Base-by-base conservation (phyloP, 2,113 vertebrate genomes). In the Paradisaea rubra region DNA sequence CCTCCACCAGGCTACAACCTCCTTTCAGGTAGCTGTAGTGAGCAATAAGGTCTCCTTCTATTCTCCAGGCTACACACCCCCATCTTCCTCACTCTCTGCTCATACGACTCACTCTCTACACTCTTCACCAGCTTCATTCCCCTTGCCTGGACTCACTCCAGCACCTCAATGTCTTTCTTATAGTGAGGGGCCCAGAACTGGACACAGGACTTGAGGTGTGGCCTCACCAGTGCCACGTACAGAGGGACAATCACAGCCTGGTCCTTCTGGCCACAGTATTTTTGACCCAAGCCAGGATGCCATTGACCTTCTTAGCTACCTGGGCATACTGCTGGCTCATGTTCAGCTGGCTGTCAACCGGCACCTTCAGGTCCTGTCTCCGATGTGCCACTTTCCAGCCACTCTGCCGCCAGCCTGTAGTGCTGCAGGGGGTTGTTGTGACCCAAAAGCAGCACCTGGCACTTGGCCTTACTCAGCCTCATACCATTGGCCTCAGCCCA, bases 211-310 rank as follows among this genome's bases (percentile, higher is more conserved):
- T 33, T 1, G 2, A 27, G 22, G 9, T 59, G 37, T 5, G 31
- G 14, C 37, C 31, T 76, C 61, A 31, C 1, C 14, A 11, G 25
- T 25, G 22, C 35, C 0, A 0, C 23, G 33, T 10, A 27, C 37
- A 59, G 17, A 27, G 17, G 17, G 17, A 37, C 6, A 44, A 15
- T 60, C 17, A 11, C 22, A 12, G 37, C 14, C 44, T 31, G 45
- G 11, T 44, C 37, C 22, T 37, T 33, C 37, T 77, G 63, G 24
- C 9, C 22, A 27, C 33, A 15, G 4, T 27, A 13, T 37, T 68
- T 31, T 15, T 31, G 31, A 18, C 9, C 28, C 4, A 9, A 35
- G 13, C 37, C 33, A 52, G 15, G 31, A 60, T 60, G 53, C 6
- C 33, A 15, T 0, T 37, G 37, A 11, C 18, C 44, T 35, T 42